Conservation (phyloP, 2,797 vertebrate genomes). For the Falco rusticolus region DNA sequence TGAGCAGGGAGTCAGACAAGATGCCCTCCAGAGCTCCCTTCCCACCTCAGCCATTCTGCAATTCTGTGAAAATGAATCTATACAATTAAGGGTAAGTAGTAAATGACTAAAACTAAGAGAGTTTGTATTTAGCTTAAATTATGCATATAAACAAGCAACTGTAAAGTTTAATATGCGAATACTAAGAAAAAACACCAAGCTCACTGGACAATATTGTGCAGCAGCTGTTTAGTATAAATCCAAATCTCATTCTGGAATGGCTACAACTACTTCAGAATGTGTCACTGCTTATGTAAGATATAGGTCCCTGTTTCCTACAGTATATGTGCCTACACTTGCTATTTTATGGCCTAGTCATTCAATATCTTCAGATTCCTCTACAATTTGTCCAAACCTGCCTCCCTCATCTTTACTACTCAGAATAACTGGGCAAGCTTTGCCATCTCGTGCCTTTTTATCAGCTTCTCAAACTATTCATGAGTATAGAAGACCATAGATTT, state of each 20-base stretch:
- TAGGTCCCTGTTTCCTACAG: not conserved
- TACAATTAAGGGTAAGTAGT: not conserved
- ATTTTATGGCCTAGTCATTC: not conserved
- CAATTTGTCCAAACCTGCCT: not conserved
- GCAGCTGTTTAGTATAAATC: not conserved
- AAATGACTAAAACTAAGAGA: not conserved
- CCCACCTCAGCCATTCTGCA: not conserved
- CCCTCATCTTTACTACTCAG: not conserved
- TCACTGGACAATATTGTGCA: not conserved
- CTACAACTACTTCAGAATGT: not conserved
- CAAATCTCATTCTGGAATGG: not conserved
- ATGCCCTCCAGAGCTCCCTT: not conserved
- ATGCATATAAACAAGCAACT: fast-evolving
- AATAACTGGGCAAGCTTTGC: not conserved
- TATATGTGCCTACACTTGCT: not conserved
- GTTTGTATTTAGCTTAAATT: not conserved
- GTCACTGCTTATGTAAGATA: not conserved
- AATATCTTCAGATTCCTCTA: not conserved
- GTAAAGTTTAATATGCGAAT: not conserved
- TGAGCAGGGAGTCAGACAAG: not conserved
- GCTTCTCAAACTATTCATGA: not conserved
- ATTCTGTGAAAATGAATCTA: not conserved
- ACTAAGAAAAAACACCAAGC: not conserved
- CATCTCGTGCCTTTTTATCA: not conserved
- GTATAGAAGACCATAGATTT: not conserved